phyloP scores from a whole-genome alignment of 1,140 invertebrate species.

The Anoplolepis gracilipes region DNA sequence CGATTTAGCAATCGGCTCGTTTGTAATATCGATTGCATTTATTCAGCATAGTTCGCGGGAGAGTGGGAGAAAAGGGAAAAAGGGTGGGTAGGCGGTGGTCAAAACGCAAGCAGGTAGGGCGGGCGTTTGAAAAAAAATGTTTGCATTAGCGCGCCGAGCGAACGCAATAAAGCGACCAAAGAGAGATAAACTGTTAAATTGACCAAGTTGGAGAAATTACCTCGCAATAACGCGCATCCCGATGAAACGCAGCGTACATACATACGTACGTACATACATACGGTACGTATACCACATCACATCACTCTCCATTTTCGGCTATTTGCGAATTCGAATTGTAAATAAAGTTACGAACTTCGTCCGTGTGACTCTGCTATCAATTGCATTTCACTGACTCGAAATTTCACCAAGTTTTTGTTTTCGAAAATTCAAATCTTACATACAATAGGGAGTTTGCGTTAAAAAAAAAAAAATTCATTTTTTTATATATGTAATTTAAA shows the following conservation, averaged over 20 bases:
- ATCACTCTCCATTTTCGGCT: constrained; percentile 43
- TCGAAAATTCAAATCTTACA: neutral
- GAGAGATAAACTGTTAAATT: constrained; percentile 60
- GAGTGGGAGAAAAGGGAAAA: neutral
- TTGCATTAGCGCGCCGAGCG: constrained; percentile 25
- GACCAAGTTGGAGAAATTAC: constrained; percentile 37
- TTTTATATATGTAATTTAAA: too few relatives aligned
- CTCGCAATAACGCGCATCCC: constrained; percentile 28
- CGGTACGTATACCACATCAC: neutral
- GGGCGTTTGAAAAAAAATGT: constrained; percentile 43
- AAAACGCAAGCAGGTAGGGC: neutral
- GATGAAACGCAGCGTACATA: neutral
- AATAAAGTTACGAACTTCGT: constrained; percentile 4
- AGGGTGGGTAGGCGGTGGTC: too few relatives aligned
- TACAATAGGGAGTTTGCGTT: too few relatives aligned
- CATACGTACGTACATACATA: neutral
- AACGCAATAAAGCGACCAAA: constrained; percentile 54
- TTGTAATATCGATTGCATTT: constrained; percentile 62
- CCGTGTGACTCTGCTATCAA: neutral
- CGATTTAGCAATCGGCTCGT: constrained; percentile 63
- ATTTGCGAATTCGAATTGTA: constrained; percentile 35
- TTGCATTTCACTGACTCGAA: neutral
- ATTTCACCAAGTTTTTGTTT: neutral
- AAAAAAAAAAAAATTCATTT: too few relatives aligned
- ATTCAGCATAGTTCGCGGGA: neutral